Evolutionary conservation across 2,113 vertebrate genomes (phyloP).

Genomic region (Narcine bancroftii): DNA sequence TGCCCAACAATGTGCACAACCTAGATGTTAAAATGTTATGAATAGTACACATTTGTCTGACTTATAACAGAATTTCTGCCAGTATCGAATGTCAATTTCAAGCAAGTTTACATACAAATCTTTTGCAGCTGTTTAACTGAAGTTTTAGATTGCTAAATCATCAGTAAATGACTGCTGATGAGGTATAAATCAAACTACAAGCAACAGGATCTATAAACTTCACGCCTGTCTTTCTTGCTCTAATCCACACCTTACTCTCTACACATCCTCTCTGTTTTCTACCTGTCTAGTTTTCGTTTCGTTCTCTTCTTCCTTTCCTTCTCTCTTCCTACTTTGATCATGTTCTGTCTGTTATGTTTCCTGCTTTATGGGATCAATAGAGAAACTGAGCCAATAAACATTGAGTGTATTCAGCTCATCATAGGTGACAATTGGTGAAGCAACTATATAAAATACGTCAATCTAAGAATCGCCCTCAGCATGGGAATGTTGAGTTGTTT

Average conservation of each 20-base stretch:
- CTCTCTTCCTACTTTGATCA: not conserved
- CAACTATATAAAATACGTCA: not conserved
- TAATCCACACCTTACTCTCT: not conserved
- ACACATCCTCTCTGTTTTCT: not conserved
- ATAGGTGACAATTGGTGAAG: not conserved
- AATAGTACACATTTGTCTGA: not conserved
- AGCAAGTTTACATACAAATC: not conserved
- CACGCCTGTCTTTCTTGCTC: not conserved
- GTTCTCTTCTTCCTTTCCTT: not conserved
- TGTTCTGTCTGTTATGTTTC: not conserved
- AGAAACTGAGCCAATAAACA: not conserved
- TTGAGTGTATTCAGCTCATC: not conserved
- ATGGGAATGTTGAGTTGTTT: not conserved
- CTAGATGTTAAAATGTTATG: not conserved
- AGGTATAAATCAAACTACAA: not conserved
- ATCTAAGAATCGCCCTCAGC: not conserved
- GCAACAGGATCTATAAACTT: not conserved
- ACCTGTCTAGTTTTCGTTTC: not conserved
- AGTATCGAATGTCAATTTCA: not conserved
- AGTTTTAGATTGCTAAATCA: not conserved
- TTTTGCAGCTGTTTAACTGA: not conserved
- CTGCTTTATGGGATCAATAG: not conserved
- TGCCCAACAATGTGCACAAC: not conserved
- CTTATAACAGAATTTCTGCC: not conserved
- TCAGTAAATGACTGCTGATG: not conserved